These are phyloP conservation scores for Phalacrocorax aristotelis DNA, from an alignment of 2,113 vertebrate species.

Conservation along the genomic window DNA sequence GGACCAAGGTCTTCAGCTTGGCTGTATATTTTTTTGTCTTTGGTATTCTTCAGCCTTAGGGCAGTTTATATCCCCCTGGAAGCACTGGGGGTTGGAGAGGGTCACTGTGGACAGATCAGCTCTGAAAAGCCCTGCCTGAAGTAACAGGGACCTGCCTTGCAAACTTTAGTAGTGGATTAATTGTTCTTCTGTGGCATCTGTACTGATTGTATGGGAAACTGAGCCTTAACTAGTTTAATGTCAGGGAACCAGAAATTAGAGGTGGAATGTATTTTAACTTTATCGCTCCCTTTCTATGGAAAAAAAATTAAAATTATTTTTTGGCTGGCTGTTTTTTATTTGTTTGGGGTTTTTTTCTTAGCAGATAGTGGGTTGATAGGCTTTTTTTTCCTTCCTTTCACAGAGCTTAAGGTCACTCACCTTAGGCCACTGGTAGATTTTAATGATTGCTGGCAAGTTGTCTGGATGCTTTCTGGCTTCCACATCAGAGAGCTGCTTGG, in stretches of 20 bases:
- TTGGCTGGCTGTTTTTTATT: too few relatives aligned
- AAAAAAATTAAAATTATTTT: too few relatives aligned
- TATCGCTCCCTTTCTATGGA: rapidly evolving
- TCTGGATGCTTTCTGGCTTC: neutral
- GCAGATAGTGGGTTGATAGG: neutral
- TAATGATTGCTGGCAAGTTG: neutral
- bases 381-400: neutral
- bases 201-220: neutral
- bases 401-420: neutral
- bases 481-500: neutral
- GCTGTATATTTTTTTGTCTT: neutral
- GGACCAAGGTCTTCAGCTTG: neutral
- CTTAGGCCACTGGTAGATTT: neutral
- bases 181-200: neutral
- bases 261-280: neutral
- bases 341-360: too few relatives aligned
- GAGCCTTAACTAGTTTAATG: neutral
- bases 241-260: neutral
- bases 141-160: neutral
- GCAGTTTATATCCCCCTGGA: neutral
- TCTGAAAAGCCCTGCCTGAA: neutral
- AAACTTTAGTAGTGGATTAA: neutral
- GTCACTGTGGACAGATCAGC: neutral
- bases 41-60: neutral
- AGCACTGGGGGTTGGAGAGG: neutral